Percentiles rank a stretch among this genome's conserved stretches.
Conservation (phyloP, 2,113 vertebrate genomes). For the Larimichthys polyactis region DNA sequence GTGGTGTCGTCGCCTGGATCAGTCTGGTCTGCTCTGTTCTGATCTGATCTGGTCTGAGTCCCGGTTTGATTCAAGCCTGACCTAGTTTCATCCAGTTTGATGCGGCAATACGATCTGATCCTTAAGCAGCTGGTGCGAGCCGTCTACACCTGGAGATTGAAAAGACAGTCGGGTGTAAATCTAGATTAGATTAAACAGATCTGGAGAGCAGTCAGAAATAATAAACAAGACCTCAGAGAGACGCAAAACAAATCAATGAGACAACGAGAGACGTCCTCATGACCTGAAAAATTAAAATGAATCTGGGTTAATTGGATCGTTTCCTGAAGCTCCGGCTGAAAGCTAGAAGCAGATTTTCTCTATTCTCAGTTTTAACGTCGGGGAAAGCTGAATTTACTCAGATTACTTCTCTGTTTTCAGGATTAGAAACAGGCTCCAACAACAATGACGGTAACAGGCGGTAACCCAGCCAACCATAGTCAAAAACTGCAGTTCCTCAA, state of each 20-base stretch:
- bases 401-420: too few species aligned
- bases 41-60: conserved; percentile 53
- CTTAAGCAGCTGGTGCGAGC: conserved; percentile 23
- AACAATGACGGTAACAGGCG: too few species aligned
- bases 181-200: neutral
- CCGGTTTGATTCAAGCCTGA: conserved; percentile 51
- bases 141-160: conserved; percentile 42
- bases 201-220: neutral
- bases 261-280: too few species aligned
- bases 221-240: neutral
- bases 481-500: too few species aligned
- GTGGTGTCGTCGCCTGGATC: conserved; percentile 23
- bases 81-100: conserved; percentile 54
- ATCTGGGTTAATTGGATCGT: conserved; percentile 1
- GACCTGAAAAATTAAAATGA: neutral
- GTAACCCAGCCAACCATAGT: too few species aligned
- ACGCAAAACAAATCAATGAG: neutral
- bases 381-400: neutral
- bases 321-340: neutral
- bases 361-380: neutral
- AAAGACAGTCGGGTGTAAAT: conserved; percentile 1
- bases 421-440: neutral
- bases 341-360: neutral
- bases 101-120: conserved; percentile 35
- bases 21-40: conserved; percentile 38